Evolutionary conservation across 2,797 vertebrate species (phyloP), one percentile per base, ranked within the genome.

Genomic region (Botia kubotai): DNA sequence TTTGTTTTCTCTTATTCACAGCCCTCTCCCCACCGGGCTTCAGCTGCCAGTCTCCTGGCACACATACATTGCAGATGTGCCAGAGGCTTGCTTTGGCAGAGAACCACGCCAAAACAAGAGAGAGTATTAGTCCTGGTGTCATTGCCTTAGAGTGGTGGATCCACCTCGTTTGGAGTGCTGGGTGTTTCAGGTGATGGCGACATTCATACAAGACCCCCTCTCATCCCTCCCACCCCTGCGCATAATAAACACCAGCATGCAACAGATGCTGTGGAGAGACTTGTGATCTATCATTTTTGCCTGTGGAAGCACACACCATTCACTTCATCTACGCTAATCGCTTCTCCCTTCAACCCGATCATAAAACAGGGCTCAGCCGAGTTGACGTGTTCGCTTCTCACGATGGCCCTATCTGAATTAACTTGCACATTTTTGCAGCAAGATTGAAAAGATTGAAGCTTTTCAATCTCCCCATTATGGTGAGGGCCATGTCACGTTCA

Each of bases 221-320:
- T 85, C 81, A 74, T 50, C 19, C 12, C 10, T 46, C 7, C n/a
- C 55, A 52, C n/a, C 80, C 81, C 71, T 14, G 68, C 14, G 14
- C 81, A 83, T 85, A 88, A 91, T 90, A 90, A 90, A 90, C 91
- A 90, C 88, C 89, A 91, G 85, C 74, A 78, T 86, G 87, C 84
- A 91, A 86, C 91, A 93, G 92, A 93, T 92, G 91, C 90, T 92
- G 84, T 62, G 77, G 88, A 84, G 88, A 91, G 85, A 88, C 84
- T 80, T 80, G 84, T 87, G 87, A 90, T 93, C 87, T 90, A 90
- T 91, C 77, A 86, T 62, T 39, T 26, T 77, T 66, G 85, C 87
- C 88, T 85, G 71, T 81, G 87, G 87, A 81, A 71, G 48, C 57
- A 7, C 17, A 21, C 50, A 16, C 23, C 72, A 46, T 66, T 53